These are phyloP conservation scores for Caiman crocodilus DNA, from an alignment of 2,797 vertebrate species.

Conservation along the genomic window DNA sequence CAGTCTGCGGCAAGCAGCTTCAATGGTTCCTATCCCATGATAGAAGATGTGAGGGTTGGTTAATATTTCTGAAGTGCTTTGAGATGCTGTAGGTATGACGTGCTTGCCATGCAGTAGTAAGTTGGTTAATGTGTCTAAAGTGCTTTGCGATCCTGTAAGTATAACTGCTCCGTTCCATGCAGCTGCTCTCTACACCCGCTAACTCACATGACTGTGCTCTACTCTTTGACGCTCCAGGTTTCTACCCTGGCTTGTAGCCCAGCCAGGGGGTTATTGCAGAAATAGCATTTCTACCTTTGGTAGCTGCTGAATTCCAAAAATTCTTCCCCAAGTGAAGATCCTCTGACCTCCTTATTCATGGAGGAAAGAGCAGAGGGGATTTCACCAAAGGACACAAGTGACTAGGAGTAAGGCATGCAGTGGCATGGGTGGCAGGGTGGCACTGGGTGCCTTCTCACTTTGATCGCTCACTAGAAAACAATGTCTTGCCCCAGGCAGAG, in stretches of 20 bases:
- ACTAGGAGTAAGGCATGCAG: background rate
- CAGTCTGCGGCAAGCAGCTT: background rate
- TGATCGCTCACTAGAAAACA: conserved; percentile 8
- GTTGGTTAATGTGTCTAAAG: no score
- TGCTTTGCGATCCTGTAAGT: no score
- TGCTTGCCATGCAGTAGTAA: background rate
- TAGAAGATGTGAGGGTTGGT: background rate
- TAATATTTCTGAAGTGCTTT: background rate
- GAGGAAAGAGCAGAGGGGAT: background rate
- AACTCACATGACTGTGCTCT: no score
- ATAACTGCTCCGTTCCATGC: background rate
- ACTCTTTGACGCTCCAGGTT: no score
- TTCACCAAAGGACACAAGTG: background rate
- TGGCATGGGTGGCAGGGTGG: background rate
- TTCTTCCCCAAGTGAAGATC: background rate
- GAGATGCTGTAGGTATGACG: background rate
- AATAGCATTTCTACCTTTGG: background rate
- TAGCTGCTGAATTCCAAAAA: background rate
- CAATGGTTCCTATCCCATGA: background rate
- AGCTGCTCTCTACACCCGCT: no score
- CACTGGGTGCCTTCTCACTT: background rate
- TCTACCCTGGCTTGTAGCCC: background rate
- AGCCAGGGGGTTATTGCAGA: background rate
- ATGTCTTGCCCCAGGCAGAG: background rate
- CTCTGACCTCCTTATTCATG: background rate